A percentile compares a stretch with the other conserved stretches of the same genome.
Evolutionary conservation across 2,888 invertebrate species (phyloP).

Genomic region (Sycophila texana): DNA sequence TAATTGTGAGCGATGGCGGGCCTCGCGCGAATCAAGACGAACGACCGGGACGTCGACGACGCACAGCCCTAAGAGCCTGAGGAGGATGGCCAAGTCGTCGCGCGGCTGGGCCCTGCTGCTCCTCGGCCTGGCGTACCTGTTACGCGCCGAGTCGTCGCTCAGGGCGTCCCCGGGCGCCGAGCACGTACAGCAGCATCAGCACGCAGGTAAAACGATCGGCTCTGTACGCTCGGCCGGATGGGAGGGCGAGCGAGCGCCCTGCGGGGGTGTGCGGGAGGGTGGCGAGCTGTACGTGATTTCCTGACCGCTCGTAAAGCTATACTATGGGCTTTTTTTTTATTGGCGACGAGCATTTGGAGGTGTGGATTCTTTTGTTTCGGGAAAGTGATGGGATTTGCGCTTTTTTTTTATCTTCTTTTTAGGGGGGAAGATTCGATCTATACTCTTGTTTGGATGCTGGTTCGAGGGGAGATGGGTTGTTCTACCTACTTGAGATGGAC

Average conservation of each 20-base stretch:
- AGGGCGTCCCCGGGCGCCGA: conserved; percentile 16
- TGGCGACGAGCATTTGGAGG: neutral
- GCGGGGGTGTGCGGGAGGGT: too few species aligned
- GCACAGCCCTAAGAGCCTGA: conserved; percentile 25
- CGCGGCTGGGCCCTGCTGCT: conserved; percentile 65
- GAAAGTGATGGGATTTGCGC: too few species aligned
- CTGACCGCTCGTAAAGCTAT: neutral
- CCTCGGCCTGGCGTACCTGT: conserved; percentile 68
- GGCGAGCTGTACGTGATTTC: neutral
- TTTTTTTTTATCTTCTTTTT: too few species aligned
- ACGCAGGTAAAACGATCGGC: conserved; percentile 28
- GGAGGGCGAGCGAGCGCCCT: too few species aligned
- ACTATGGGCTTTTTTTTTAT: too few species aligned
- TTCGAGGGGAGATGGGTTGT: too few species aligned
- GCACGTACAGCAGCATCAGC: conserved; percentile 48
- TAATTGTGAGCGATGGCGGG: conserved; percentile 31
- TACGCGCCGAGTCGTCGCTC: conserved; percentile 66
- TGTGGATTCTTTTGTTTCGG: too few species aligned
- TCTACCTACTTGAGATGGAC: too few species aligned
- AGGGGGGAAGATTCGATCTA: too few species aligned
- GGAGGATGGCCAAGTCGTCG: conserved; percentile 64
- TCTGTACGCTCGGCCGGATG: too few species aligned
- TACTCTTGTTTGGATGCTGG: too few species aligned
- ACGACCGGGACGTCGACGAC: conserved; percentile 33
- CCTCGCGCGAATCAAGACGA: conserved; percentile 37